Percentiles rank a stretch among this genome's conserved stretches.
phyloP scores from a whole-genome alignment of 2,113 vertebrate genomes.

The Toxotes chatareus region DNA sequence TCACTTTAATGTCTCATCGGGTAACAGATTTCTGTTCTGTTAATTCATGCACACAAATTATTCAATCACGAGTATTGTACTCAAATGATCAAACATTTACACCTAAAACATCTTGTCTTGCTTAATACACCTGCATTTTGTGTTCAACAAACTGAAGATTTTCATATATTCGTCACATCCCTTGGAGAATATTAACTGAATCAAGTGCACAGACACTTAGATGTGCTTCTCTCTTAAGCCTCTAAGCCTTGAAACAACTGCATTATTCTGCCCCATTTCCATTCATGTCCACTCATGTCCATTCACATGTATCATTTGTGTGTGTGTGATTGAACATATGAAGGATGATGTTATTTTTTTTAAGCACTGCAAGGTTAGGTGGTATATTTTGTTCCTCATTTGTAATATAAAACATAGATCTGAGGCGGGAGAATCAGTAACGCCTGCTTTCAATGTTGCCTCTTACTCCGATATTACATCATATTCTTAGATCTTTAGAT shows the following conservation, averaged over 20 bases:
- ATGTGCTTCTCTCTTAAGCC: background rate
- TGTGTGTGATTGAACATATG: conserved; percentile 2
- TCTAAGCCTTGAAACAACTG: conserved; percentile 9
- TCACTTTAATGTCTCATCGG: background rate
- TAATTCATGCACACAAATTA: conserved; percentile 4
- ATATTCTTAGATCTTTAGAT: conserved; percentile 61
- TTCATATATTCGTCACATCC: background rate
- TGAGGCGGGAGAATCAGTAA: conserved; percentile 8
- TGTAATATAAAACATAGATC: conserved; percentile 54
- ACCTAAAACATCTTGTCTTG: background rate
- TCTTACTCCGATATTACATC: conserved; percentile 62
- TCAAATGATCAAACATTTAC: conserved; percentile 1
- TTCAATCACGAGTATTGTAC: background rate
- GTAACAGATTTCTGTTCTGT: background rate
- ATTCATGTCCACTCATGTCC: background rate
- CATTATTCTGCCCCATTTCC: conserved; percentile 38
- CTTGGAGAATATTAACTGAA: background rate
- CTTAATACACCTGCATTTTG: background rate
- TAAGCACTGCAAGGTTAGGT: conserved; percentile 31
- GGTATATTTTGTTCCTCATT: conserved; percentile 28
- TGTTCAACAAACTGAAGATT: background rate
- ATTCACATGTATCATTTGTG: background rate
- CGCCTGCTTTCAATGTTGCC: conserved; percentile 40
- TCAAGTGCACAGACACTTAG: background rate
- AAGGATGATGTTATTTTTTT: background rate